Conservation (phyloP, 2,888 invertebrate genomes). For the Globia sparganii region DNA sequence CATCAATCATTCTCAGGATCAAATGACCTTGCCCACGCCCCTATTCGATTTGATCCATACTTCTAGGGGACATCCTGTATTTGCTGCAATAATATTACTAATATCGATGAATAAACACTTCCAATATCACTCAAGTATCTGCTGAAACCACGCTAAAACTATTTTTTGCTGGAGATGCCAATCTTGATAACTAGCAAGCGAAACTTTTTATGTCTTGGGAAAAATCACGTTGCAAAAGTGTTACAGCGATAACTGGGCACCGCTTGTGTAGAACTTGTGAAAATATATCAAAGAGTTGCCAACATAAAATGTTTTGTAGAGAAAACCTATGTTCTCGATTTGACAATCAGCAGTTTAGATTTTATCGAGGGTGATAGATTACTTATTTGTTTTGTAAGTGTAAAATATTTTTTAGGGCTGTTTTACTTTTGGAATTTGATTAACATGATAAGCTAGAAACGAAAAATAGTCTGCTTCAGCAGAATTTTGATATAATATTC, state of each 20-base stretch:
- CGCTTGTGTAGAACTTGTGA: conserved; percentile 37
- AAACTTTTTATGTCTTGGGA: conserved; percentile 55
- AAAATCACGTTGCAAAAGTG: conserved; percentile 54
- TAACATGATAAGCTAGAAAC: neutral
- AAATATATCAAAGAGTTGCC: conserved; percentile 40
- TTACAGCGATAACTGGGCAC: conserved; percentile 40
- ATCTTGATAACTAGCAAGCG: conserved; percentile 40
- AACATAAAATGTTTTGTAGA: conserved; percentile 18
- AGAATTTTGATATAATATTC: neutral
- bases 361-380: neutral
- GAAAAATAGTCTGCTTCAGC: too few relatives aligned
- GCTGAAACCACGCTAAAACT: conserved; percentile 1
- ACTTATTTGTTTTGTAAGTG: neutral
- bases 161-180: conserved; percentile 37
- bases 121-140: conserved; percentile 28
- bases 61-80: too few relatives aligned
- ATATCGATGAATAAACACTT: conserved; percentile 22
- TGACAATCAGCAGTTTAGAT: conserved; percentile 21
- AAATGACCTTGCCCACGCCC: too few relatives aligned
- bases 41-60: too few relatives aligned
- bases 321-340: conserved; percentile 9
- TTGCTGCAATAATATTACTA: neutral
- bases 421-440: neutral
- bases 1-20: too few relatives aligned
- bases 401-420: neutral